A percentile compares a stretch with the other conserved stretches of the same genome.
Conservation (phyloP, 2,113 vertebrate species). For the Castor canadensis region DNA sequence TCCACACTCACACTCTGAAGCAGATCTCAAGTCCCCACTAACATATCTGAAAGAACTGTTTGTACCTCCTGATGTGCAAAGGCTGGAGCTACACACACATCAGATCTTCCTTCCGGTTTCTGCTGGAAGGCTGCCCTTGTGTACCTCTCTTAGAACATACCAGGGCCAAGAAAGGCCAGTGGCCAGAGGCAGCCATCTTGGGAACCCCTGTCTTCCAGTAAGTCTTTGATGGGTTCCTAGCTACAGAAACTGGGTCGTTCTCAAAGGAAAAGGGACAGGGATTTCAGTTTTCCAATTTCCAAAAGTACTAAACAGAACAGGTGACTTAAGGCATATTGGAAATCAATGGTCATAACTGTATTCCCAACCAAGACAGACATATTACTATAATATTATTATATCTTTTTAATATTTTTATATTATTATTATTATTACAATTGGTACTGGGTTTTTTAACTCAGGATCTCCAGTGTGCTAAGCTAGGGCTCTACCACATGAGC, state of each 20-base stretch:
- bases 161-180: accelerated
- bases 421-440: too few species aligned
- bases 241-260: background rate
- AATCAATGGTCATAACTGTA: background rate
- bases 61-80: background rate
- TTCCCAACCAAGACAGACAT: background rate
- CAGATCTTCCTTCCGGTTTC: background rate
- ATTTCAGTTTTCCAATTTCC: background rate
- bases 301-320: background rate
- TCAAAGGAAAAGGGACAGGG: background rate
- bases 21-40: too few species aligned
- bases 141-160: background rate
- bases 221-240: background rate
- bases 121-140: background rate
- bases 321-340: background rate
- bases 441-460: too few species aligned
- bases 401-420: too few species aligned
- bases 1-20: background rate
- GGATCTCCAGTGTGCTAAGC: too few species aligned
- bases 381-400: too few species aligned
- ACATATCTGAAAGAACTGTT: too few species aligned
- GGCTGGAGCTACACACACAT: background rate
- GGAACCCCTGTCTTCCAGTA: background rate
- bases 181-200: background rate
- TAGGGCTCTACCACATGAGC: too few species aligned